These are phyloP conservation scores for Trachurus trachurus DNA, from an alignment of 2,797 vertebrate species.

Conservation along the genomic window DNA sequence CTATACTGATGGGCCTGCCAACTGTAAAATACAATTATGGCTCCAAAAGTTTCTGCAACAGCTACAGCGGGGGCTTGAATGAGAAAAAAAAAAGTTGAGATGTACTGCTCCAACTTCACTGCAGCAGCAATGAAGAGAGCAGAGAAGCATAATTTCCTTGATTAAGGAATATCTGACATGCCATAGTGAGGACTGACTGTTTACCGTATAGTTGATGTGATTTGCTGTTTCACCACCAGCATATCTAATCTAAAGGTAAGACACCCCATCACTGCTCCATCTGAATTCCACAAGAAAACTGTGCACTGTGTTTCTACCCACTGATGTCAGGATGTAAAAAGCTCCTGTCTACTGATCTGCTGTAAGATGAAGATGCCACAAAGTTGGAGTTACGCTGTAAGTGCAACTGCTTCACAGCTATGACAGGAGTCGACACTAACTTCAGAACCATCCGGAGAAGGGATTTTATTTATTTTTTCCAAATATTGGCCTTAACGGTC, in stretches of 20 bases:
- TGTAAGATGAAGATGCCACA: slow-evolving; percentile 4
- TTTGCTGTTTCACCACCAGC: neutral
- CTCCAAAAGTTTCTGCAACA: slow-evolving; percentile 22
- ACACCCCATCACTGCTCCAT: neutral
- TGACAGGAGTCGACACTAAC: slow-evolving; percentile 27
- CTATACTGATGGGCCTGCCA: slow-evolving; percentile 33
- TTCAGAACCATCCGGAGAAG: slow-evolving; percentile 34
- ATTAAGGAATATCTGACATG: neutral
- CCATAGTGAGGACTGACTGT: slow-evolving; percentile 5
- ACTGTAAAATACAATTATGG: slow-evolving; percentile 36
- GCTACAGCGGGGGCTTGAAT: slow-evolving; percentile 22
- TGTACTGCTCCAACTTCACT: slow-evolving; percentile 3
- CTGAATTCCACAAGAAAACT: neutral
- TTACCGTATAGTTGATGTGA: neutral
- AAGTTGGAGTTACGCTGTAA: neutral
- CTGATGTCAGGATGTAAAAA: neutral
- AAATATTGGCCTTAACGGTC: slow-evolving; percentile 1
- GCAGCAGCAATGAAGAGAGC: neutral
- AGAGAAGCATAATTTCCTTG: neutral
- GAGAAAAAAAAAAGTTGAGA: neutral
- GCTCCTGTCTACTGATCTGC: neutral
- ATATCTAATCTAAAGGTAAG: neutral
- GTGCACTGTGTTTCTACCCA: neutral
- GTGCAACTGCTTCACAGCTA: neutral
- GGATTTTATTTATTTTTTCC: slow-evolving; percentile 21